phyloP scores from a whole-genome alignment of 2,113 vertebrate genomes.

The Dendrocopos noguchii region DNA sequence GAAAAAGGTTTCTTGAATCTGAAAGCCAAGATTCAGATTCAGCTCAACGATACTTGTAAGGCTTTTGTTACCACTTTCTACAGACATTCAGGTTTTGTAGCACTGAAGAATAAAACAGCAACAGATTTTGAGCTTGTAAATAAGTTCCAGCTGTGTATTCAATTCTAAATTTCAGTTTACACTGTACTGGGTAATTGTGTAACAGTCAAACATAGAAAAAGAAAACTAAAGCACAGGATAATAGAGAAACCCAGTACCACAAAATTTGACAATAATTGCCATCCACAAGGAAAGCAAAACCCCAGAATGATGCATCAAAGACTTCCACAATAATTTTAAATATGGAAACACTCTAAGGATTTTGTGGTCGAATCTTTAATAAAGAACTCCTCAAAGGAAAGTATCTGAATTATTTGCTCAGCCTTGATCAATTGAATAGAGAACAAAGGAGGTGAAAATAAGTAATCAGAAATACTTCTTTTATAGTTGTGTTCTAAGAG shows the following conservation, averaged over 20 bases:
- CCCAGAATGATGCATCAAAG: not conserved
- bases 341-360: not conserved
- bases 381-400: constrained; percentile 20
- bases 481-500: not conserved
- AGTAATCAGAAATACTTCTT: not conserved
- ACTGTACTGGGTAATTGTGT: not conserved
- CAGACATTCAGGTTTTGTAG: not conserved
- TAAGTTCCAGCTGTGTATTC: constrained; percentile 31
- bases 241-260: not conserved
- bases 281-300: not conserved
- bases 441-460: not conserved
- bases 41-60: not conserved
- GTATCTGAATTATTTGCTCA: constrained; percentile 35
- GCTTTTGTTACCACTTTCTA: constrained; percentile 4
- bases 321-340: not conserved
- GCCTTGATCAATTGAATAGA: not conserved
- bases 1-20: not conserved
- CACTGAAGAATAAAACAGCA: not conserved
- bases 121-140: constrained; percentile 47
- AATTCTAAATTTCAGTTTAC: constrained; percentile 9
- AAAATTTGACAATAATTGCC: not conserved
- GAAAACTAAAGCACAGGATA: not conserved
- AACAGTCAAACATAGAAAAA: constrained; percentile 7
- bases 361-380: not conserved
- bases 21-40: constrained; percentile 15